A percentile compares a stretch with the other conserved stretches of the same genome.
Evolutionary conservation across 2,888 invertebrate species (phyloP).

Genomic region (Mythimna vitellina): DNA sequence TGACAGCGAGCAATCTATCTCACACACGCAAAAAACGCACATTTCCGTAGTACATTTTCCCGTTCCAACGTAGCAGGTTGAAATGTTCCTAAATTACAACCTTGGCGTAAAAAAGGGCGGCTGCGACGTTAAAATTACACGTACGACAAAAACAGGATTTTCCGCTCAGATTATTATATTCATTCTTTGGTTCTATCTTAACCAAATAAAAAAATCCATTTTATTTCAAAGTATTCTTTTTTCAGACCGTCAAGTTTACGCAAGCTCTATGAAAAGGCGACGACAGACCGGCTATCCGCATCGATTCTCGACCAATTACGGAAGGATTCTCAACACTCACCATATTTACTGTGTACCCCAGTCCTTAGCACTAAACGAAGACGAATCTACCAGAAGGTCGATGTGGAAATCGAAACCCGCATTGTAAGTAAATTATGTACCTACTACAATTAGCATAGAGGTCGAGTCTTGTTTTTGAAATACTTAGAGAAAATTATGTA

Average conservation of each 20-base stretch:
- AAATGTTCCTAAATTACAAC: conserved; percentile 21
- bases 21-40: not conserved
- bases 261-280: conserved; percentile 95
- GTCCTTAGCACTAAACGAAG: conserved; percentile 93
- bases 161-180: not conserved
- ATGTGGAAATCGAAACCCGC: conserved; percentile 96
- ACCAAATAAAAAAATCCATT: not conserved
- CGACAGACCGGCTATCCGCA: conserved; percentile 92
- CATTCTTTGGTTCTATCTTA: conserved; percentile 9
- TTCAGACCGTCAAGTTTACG: conserved; percentile 93
- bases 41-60: conserved; percentile 14
- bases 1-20: not conserved
- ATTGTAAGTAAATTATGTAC: conserved; percentile 92
- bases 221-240: conserved; percentile 41
- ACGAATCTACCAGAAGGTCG: conserved; percentile 92
- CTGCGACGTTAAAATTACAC: conserved; percentile 10
- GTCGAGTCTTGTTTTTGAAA: conserved; percentile 9
- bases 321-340: conserved; percentile 91
- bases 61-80: conserved; percentile 8
- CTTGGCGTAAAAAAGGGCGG: not conserved
- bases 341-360: conserved; percentile 95
- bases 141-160: conserved; percentile 17
- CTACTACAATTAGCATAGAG: conserved; percentile 21
- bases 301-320: conserved; percentile 92
- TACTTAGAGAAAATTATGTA: conserved; percentile 36